Conservation (phyloP, 2,797 vertebrate genomes). For the Aulostomus chinensis region DNA sequence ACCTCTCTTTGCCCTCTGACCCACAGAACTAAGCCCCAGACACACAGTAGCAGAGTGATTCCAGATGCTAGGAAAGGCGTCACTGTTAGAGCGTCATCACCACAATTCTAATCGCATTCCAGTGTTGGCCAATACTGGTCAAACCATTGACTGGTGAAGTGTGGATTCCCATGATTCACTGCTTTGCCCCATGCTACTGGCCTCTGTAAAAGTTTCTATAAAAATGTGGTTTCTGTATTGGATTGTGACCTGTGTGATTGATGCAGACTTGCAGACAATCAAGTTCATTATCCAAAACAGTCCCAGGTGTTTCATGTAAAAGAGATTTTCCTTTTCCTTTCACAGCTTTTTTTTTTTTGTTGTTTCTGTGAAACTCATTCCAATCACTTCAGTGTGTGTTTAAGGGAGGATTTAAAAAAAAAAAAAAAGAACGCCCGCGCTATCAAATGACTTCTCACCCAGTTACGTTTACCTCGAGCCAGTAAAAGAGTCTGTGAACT, state of each 20-base stretch:
- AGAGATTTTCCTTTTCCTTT: slow-evolving; percentile 34
- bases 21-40: slow-evolving; percentile 58
- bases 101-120: slow-evolving; percentile 35
- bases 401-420: slow-evolving; percentile 21
- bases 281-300: slow-evolving; percentile 38
- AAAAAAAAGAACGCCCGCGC: slow-evolving; percentile 39
- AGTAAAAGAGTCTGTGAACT: slow-evolving; percentile 55
- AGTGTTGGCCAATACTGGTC: slow-evolving; percentile 8
- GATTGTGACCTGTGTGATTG: slow-evolving; percentile 16
- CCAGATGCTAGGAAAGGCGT: slow-evolving; percentile 70
- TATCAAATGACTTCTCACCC: slow-evolving; percentile 63
- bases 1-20: slow-evolving; percentile 75
- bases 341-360: slow-evolving; percentile 35
- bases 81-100: slow-evolving; percentile 35
- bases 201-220: slow-evolving; percentile 9
- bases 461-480: slow-evolving; percentile 47
- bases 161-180: slow-evolving; percentile 8
- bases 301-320: slow-evolving; percentile 47
- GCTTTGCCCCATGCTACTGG: slow-evolving; percentile 6
- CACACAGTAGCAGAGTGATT: slow-evolving; percentile 73
- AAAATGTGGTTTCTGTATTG: slow-evolving; percentile 22
- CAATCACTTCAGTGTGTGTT: slow-evolving; percentile 33
- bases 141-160: slow-evolving; percentile 7
- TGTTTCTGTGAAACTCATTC: slow-evolving; percentile 61
- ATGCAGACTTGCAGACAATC: slow-evolving; percentile 32